Conservation (phyloP, 92 coral and sea anemone genomes). For the Meandrina meandrites region DNA sequence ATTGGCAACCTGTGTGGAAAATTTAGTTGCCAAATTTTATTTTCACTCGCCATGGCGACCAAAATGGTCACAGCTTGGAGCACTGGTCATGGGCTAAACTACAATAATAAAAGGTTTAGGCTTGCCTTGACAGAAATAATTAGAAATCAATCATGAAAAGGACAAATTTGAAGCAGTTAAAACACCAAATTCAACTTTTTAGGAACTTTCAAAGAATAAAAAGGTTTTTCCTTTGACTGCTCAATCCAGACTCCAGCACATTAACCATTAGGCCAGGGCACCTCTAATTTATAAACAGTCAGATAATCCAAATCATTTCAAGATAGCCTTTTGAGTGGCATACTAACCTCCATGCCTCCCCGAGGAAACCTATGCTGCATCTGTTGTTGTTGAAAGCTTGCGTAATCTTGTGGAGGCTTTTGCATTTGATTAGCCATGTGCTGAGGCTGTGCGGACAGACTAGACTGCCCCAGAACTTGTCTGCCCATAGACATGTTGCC, state of each 20-base stretch:
- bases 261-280: neutral
- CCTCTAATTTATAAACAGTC: neutral
- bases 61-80: too few relatives aligned
- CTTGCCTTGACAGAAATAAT: too few relatives aligned
- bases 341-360: slow-evolving; percentile 39
- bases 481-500: slow-evolving; percentile 66
- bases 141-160: too few relatives aligned
- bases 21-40: too few relatives aligned
- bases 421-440: slow-evolving; percentile 59
- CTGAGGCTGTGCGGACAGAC: slow-evolving; percentile 57
- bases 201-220: too few relatives aligned
- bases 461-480: slow-evolving; percentile 33
- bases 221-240: neutral
- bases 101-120: too few relatives aligned
- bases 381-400: slow-evolving; percentile 75
- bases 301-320: neutral
- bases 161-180: too few relatives aligned
- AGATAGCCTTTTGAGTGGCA: neutral
- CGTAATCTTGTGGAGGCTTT: slow-evolving; percentile 66
- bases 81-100: too few relatives aligned
- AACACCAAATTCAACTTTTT: too few relatives aligned
- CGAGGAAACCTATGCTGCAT: slow-evolving; percentile 67
- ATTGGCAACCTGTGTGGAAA: too few relatives aligned
- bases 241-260: neutral
- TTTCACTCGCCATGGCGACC: too few relatives aligned